These are phyloP conservation scores for Vespertilio murinus DNA, from an alignment of 2,797 vertebrate species.

Conservation along the genomic window DNA sequence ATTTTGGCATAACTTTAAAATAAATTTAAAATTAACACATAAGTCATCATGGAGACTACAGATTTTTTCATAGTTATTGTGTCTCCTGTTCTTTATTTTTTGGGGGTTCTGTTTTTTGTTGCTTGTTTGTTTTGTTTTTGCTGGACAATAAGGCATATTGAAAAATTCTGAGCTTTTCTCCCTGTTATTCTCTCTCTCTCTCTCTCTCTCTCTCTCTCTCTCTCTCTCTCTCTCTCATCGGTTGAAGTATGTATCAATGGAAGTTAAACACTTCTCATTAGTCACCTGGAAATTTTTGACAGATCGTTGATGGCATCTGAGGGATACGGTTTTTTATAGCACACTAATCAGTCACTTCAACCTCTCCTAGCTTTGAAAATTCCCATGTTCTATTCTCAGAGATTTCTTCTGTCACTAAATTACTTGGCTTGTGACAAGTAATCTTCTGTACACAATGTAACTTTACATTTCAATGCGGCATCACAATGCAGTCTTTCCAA, in stretches of 20 bases:
- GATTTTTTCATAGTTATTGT: constrained; percentile 26
- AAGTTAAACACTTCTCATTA: constrained; percentile 39
- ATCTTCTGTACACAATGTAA: constrained; percentile 56
- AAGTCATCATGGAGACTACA: background rate
- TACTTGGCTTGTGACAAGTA: constrained; percentile 60
- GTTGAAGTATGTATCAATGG: background rate
- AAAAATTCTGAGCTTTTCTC: background rate
- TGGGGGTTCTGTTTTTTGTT: background rate
- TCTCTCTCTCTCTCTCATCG: background rate
- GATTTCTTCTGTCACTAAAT: constrained; percentile 55
- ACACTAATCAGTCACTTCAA: constrained; percentile 19
- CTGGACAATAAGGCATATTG: background rate
- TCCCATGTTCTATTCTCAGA: constrained; percentile 25
- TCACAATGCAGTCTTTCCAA: constrained; percentile 52
- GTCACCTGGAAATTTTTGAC: constrained; percentile 47
- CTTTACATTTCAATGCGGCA: constrained; percentile 57
- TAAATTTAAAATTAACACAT: background rate
- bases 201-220: background rate
- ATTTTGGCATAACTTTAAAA: background rate
- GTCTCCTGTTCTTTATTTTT: background rate
- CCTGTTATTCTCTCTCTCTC: background rate
- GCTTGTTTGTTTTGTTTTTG: background rate
- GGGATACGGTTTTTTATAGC: constrained; percentile 23
- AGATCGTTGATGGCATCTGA: constrained; percentile 18
- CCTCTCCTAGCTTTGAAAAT: constrained; percentile 40